Evolutionary conservation across 2,888 invertebrate species (phyloP).

Genomic region (Acleris cristana): DNA sequence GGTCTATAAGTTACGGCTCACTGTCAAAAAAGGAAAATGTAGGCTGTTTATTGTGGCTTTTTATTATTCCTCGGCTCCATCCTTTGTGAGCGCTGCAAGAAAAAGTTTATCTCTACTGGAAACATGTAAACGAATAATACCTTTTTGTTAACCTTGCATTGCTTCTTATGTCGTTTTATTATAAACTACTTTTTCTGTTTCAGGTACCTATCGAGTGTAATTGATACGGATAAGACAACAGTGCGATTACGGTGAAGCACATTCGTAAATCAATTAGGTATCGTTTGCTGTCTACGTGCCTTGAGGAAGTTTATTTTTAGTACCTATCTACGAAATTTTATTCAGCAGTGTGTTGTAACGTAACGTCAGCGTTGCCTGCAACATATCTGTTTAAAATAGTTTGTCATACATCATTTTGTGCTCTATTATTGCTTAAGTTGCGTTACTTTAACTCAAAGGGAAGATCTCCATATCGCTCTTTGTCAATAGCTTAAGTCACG

Average conservation of each 20-base stretch:
- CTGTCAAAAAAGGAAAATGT: slow-evolving; percentile 61
- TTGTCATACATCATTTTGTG: slow-evolving; percentile 21
- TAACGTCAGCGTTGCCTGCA: neutral
- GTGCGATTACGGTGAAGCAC: slow-evolving; percentile 18
- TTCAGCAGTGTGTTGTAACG: neutral
- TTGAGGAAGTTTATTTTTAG: neutral
- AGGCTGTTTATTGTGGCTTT: slow-evolving; percentile 68
- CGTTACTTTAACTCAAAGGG: slow-evolving; percentile 22
- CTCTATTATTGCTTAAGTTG: slow-evolving; percentile 17
- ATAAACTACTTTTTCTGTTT: slow-evolving; percentile 59
- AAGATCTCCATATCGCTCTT: slow-evolving; percentile 23
- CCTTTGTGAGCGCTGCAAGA: slow-evolving; percentile 61
- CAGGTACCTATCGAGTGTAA: slow-evolving; percentile 54
- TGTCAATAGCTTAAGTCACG: slow-evolving; percentile 46
- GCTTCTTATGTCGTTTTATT: slow-evolving; percentile 34
- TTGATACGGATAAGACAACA: slow-evolving; percentile 18
- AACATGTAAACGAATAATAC: slow-evolving; percentile 57
- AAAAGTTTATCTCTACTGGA: slow-evolving; percentile 55
- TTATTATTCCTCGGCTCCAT: slow-evolving; percentile 60
- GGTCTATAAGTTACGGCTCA: slow-evolving; percentile 72
- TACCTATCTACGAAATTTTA: neutral
- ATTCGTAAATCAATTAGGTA: slow-evolving; percentile 19
- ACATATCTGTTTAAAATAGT: slow-evolving; percentile 7
- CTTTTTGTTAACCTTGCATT: slow-evolving; percentile 38
- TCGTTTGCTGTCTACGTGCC: neutral